phyloP scores from a whole-genome alignment of 2,888 invertebrate species.

The Agrotis segetum region DNA sequence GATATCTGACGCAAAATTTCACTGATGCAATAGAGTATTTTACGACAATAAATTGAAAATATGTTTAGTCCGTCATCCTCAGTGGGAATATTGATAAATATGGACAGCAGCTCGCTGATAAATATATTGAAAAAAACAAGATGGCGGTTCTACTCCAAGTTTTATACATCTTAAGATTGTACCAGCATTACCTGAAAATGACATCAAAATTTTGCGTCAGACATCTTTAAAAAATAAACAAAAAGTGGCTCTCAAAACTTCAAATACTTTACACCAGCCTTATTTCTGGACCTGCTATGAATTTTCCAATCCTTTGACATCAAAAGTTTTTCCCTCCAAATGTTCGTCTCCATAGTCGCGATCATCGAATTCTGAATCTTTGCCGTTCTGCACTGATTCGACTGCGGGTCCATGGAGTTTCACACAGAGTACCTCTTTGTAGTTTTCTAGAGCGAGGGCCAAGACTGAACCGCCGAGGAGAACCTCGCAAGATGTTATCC shows the following conservation, averaged over 20 bases:
- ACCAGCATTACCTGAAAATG: no score
- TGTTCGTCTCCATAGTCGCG: conserved; percentile 83
- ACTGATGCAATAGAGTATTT: no score
- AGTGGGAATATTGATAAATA: no score
- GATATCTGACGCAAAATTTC: conserved; percentile 18
- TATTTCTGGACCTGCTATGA: conserved; percentile 74
- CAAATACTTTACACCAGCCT: conserved; percentile 34
- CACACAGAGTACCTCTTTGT: conserved; percentile 92
- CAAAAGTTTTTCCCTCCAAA: conserved; percentile 86
- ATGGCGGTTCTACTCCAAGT: no score
- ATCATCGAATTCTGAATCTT: conserved; percentile 90
- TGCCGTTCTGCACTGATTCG: conserved; percentile 80
- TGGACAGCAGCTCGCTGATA: no score
- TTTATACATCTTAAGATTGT: no score
- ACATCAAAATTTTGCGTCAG: conserved; percentile 1
- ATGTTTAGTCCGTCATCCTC: no score
- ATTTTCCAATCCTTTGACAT: conserved; percentile 87
- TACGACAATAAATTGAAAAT: no score
- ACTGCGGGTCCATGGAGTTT: conserved; percentile 88
- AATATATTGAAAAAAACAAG: no score
- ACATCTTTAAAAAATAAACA: neutral
- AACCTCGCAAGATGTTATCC: conserved; percentile 95
- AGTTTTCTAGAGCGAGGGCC: conserved; percentile 93
- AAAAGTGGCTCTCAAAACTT: conserved; percentile 51
- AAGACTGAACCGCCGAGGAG: conserved; percentile 93